Conservation (phyloP, 2,113 vertebrate genomes). For the Telmatochromis sp. region DNA sequence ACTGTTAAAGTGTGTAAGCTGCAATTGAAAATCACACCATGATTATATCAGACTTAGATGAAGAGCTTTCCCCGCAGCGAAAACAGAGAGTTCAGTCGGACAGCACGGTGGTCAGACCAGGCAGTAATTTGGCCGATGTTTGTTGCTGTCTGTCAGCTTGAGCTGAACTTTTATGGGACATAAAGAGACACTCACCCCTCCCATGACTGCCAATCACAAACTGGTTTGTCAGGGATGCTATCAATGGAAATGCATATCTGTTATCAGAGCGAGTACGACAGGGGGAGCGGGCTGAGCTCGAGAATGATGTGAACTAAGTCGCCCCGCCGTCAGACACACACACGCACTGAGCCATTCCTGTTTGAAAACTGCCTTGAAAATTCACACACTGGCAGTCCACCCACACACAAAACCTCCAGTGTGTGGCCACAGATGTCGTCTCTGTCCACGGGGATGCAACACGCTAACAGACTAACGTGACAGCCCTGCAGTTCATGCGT, state of each 20-base stretch:
- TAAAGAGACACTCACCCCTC: background rate
- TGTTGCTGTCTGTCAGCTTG: conserved; percentile 9
- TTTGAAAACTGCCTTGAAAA: background rate
- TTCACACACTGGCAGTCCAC: background rate
- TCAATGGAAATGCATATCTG: background rate
- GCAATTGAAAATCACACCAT: background rate
- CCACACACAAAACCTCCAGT: conserved; percentile 9
- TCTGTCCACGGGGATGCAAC: background rate
- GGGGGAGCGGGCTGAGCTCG: background rate
- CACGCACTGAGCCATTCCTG: background rate
- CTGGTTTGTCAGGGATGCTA: background rate
- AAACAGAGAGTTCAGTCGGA: background rate
- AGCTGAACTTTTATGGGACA: background rate
- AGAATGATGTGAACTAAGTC: background rate
- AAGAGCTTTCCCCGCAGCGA: background rate
- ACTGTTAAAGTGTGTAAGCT: background rate
- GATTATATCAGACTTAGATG: background rate
- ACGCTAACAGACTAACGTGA: background rate
- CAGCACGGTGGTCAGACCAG: background rate
- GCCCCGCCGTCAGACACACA: background rate
- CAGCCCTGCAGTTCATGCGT: background rate
- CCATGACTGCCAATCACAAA: background rate
- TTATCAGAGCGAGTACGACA: background rate
- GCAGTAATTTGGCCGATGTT: conserved; percentile 1
- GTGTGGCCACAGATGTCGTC: conserved; percentile 11